A percentile compares a stretch with the other conserved stretches of the same genome.
Conservation (phyloP, 2,113 vertebrate species). For the Terrapene triunguis region DNA sequence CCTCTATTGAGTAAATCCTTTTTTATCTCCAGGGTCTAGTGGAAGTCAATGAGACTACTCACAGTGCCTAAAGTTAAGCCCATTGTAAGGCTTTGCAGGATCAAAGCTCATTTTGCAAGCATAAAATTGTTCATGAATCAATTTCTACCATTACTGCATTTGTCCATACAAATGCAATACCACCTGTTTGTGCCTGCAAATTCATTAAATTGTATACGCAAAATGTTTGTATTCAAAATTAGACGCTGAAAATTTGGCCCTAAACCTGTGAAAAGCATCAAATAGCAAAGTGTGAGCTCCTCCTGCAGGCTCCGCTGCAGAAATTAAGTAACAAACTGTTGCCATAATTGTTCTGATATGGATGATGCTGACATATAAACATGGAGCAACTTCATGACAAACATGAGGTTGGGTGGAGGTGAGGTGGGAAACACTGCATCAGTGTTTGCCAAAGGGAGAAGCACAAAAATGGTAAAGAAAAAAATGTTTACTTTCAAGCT, state of each 20-base stretch:
- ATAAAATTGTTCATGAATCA: neutral
- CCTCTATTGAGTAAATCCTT: neutral
- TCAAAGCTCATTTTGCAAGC: constrained; percentile 4
- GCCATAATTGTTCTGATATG: neutral
- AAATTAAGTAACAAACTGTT: constrained; percentile 40
- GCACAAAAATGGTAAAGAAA: neutral
- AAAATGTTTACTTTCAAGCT: neutral
- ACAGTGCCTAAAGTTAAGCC: neutral
- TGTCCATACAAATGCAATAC: neutral
- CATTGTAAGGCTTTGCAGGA: neutral
- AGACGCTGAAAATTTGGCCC: neutral
- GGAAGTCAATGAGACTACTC: neutral
- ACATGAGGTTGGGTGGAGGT: neutral
- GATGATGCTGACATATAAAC: neutral
- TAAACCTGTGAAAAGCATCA: constrained; percentile 24
- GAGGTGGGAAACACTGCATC: neutral
- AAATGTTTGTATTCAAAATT: neutral
- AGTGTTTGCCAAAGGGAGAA: neutral
- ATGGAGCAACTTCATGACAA: neutral
- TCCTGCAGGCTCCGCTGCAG: constrained; percentile 75
- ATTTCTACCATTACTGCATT: neutral
- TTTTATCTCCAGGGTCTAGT: neutral
- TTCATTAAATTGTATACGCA: neutral
- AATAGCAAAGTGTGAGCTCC: constrained; percentile 61
- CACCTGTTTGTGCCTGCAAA: neutral